Conservation (phyloP, 1,140 invertebrate genomes). For the Drosophila seguyi region DNA sequence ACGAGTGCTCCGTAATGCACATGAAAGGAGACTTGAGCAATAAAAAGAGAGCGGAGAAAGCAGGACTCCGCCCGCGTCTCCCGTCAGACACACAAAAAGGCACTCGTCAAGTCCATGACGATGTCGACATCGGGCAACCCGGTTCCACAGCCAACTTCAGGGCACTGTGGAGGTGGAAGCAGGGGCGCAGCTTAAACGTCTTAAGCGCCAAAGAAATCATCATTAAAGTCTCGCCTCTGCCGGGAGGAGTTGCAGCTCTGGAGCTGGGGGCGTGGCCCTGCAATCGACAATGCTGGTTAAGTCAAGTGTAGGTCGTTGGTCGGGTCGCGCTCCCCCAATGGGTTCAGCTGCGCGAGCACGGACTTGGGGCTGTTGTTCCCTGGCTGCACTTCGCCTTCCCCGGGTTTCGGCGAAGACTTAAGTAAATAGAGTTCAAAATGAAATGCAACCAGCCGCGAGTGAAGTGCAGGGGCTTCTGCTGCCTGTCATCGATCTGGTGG, state of each 20-base stretch:
- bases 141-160: slow-evolving; percentile 7
- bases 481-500: slow-evolving; percentile 74
- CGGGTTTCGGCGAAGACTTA: slow-evolving; percentile 69
- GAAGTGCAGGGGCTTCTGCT: slow-evolving; percentile 53
- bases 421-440: slow-evolving; percentile 83
- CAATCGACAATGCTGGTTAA: slow-evolving; percentile 85
- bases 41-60: slow-evolving; percentile 53
- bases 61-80: slow-evolving; percentile 40
- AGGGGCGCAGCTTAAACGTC: slow-evolving; percentile 76
- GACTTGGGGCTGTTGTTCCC: slow-evolving; percentile 30
- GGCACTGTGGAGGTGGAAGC: slow-evolving; percentile 8
- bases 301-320: slow-evolving; percentile 84
- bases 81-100: slow-evolving; percentile 79
- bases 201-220: slow-evolving; percentile 83
- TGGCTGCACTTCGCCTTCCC: slow-evolving; percentile 33
- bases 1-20: slow-evolving; percentile 77
- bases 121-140: slow-evolving; percentile 19
- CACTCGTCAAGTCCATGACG: slow-evolving; percentile 73
- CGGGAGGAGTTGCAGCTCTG: slow-evolving; percentile 15
- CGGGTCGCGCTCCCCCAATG: slow-evolving; percentile 50
- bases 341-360: slow-evolving; percentile 4
- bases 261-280: slow-evolving; percentile 47
- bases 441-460: slow-evolving; percentile 76
- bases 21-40: slow-evolving; percentile 70
- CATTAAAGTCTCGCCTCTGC: slow-evolving; percentile 75